Evolutionary conservation across 2,888 invertebrate genomes (phyloP), one percentile per base, ranked within the genome.

Genomic region (Macrosoma leucophasiata): DNA sequence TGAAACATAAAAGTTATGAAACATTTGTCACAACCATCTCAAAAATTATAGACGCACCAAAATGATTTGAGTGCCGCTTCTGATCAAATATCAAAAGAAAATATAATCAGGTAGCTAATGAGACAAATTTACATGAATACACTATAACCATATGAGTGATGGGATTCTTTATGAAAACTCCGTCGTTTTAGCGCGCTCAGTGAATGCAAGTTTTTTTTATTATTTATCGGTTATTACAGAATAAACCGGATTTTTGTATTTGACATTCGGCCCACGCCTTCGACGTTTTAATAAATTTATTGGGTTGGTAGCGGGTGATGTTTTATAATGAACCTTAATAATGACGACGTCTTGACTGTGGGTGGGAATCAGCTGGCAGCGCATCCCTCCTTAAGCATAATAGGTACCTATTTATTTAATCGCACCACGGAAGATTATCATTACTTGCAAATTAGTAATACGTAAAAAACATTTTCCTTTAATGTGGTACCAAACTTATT

Each of bases 61-160:
- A n/a, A n/a, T n/a, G n/a, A n/a, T n/a, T n/a, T n/a, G n/a, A n/a
- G n/a, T n/a, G n/a, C 21, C 12, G 24, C 24, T 15, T 26, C 30
- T 12, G 27, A 25, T 31, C 30, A 27, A 30, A 36, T 36, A 31
- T 31, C 13, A 43, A 57, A 56, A 44, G 55, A 51, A 61, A 68
- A 63, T 59, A 58, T 51, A 64, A 59, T 58, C 52, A 61, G 55
- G 70, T 67, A 64, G 68, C 67, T 72, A 70, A 76, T 74, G 68
- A 72, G 61, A 58, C 59, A 58, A 61, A 78, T 78, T 77, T 72
- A 68, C 78, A 77, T 76, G 58, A 68, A 67, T 65, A 61, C 53
- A 62, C 74, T 66, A 76, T 76, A 68, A 75, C 52, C 39, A 47
- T 51, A 73, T 73, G 75, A 76, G 51, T 63, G 61, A 74, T 73